These are phyloP conservation scores for Drosophila repletoides DNA, from an alignment of 1,140 invertebrate genomes.

Conservation along the genomic window DNA sequence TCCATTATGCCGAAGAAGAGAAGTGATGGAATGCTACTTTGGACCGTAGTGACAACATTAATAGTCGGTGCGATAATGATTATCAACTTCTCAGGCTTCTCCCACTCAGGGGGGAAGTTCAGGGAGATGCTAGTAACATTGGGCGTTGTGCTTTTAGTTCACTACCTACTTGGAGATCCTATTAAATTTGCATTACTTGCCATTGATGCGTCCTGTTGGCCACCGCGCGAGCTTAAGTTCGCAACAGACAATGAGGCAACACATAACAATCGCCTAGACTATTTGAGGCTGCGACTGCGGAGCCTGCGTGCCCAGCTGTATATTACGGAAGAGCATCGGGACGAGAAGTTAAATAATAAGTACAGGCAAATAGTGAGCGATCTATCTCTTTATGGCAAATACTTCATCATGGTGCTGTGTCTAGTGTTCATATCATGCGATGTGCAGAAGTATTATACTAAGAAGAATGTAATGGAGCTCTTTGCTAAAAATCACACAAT, in stretches of 20 bases:
- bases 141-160: slow-evolving; percentile 40
- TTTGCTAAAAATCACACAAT: slow-evolving; percentile 37
- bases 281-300: slow-evolving; percentile 36
- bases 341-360: slow-evolving; percentile 44
- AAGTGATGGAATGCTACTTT: slow-evolving; percentile 10
- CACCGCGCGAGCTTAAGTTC: background rate
- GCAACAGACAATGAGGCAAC: background rate
- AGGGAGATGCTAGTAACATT: slow-evolving; percentile 51
- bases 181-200: slow-evolving; percentile 37
- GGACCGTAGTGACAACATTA: slow-evolving; percentile 1
- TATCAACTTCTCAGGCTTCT: slow-evolving; percentile 38
- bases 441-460: slow-evolving; percentile 32
- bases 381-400: slow-evolving; percentile 49
- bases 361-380: slow-evolving; percentile 52
- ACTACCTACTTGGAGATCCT: slow-evolving; percentile 49
- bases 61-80: slow-evolving; percentile 22
- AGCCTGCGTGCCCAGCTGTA: slow-evolving; percentile 21
- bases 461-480: slow-evolving; percentile 18
- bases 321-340: slow-evolving; percentile 43
- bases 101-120: slow-evolving; percentile 50
- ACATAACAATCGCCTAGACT: slow-evolving; percentile 24
- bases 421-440: slow-evolving; percentile 41
- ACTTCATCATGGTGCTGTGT: slow-evolving; percentile 49
- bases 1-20: slow-evolving; percentile 7
- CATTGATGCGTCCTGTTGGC: slow-evolving; percentile 6